These are phyloP conservation scores for Salmo trutta DNA, from an alignment of 2,797 vertebrate genomes.

Conservation along the genomic window DNA sequence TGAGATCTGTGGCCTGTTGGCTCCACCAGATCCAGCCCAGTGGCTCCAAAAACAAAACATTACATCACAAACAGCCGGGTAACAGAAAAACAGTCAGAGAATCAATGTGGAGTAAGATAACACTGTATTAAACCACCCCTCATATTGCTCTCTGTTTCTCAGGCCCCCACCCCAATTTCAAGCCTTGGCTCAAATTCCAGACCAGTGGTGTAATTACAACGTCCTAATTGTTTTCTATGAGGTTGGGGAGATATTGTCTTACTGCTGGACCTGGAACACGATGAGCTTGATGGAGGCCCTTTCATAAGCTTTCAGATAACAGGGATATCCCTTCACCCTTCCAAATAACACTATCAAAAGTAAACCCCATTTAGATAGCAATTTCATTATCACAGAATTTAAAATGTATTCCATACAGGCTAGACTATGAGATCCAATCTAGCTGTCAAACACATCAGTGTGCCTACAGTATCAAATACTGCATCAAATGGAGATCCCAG, in stretches of 20 bases:
- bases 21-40: constrained; percentile 31
- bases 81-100: constrained; percentile 40
- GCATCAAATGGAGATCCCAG: neutral
- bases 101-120: constrained; percentile 49
- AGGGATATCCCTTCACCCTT: constrained; percentile 61
- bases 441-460: constrained; percentile 19
- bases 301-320: constrained; percentile 66
- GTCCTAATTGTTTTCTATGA: constrained; percentile 72
- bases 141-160: constrained; percentile 47
- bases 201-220: constrained; percentile 64
- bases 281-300: constrained; percentile 65
- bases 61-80: constrained; percentile 59
- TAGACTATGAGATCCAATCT: constrained; percentile 46
- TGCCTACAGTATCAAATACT: neutral
- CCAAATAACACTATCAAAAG: constrained; percentile 55
- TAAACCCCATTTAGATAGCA: constrained; percentile 48
- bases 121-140: constrained; percentile 51
- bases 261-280: constrained; percentile 60
- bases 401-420: constrained; percentile 41
- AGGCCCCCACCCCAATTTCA: constrained; percentile 39
- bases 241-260: constrained; percentile 70
- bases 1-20: constrained; percentile 28
- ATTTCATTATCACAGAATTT: constrained; percentile 49
- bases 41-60: constrained; percentile 61
- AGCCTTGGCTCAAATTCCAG: constrained; percentile 60